Base-by-base conservation (phyloP, 1,140 invertebrate species). In the Aphaenogaster floridana region DNA sequence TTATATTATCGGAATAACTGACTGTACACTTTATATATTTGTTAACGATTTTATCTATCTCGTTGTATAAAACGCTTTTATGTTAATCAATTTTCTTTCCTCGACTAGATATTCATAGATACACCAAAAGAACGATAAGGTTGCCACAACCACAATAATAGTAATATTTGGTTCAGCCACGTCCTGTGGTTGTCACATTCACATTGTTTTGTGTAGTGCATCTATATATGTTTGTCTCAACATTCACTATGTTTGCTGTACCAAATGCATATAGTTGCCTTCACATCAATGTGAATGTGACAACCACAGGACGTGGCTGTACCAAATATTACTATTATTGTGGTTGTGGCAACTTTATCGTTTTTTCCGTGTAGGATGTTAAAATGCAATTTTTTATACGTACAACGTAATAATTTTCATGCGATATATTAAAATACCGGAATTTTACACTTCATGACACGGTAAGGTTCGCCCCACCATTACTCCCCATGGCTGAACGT, bases 371-470 rank as follows among this genome's bases (percentile, higher is more conserved):
- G 28, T 28, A 21, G 5, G 1, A n/a, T 15, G 13, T 76, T 15
- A 57, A 61, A 57, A 76, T n/a, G n/a, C 39, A 15, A 39, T 3
- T 54, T 57, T 52, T 8, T 57, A 36, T 36, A 11, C 9, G 1
- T 54, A n/a, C 6, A 48, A 21, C 39, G n/a, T 57, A 39, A 36
- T 72, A 52, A 76, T 57, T 39, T 52, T 69, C n/a, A 54, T 34
- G 8, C 7, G 48, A 15, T 13, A 15, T 39, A 17, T 21, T 34
- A 57, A 50, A 54, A 54, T 28, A 48, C 1, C 13, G 34, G 13
- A 13, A 71, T 72, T 71, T 72, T 45, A 34, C 15, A 57, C 57
- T 71, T 9, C 21, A 45, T n/a, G 63, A 52, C 42, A 71, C n/a
- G 1, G 7, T 2, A 81, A 69, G n/a, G 17, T 71, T 72, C 11